Base-by-base conservation (phyloP, 2,113 vertebrate species). In the Barbus barbus region DNA sequence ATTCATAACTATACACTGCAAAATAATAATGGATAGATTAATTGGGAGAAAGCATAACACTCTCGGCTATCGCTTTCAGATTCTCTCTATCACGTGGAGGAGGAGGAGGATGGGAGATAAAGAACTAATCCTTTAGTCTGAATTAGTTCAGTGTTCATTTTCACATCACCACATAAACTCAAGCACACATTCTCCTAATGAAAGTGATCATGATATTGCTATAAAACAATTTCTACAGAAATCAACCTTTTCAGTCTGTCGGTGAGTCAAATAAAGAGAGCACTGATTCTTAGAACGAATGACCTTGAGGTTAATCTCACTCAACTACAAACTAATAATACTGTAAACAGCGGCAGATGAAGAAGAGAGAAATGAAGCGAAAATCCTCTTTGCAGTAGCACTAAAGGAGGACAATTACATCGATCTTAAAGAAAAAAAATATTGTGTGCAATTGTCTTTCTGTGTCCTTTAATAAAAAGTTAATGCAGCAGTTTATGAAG, bases 231-330 rank as follows among this genome's bases (percentile, higher is more conserved):
- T 46, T 63, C 9, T 61, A 20, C 2, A 61, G 36, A 31, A 81
- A 48, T n/a, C 22, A 78, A 31, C n/a, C 26, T n/a, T 28, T 31
- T 7, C 5, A 33, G 3, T 14, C 24, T 46, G 9, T 24, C 8
- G 0, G 38, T 5, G n/a, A 28, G 8, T 33, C 20, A 24, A 61
- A 48, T 18, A 28, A 81, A 12, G 9, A 67, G n/a, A 78, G n/a
- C 56, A 20, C 36, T 20, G 56, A 61, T 78, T 67, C 61, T 48
- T 33, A 78, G n/a, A 60, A 36, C 76, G 26, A 81, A 81, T n/a
- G 78, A 81, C 78, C 78, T 81, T 81, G 61, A 81, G 26, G 41
- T 67, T 81, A 81, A 81, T 81, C 78, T 81, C 53, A 38, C 56
- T 63, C 38, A 44, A 61, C 56, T 81, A n/a, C 36, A 67, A 33